Evolutionary conservation across 1,140 invertebrate species (phyloP), one percentile per base, ranked within the genome.

Genomic region (Ips nitidus): DNA sequence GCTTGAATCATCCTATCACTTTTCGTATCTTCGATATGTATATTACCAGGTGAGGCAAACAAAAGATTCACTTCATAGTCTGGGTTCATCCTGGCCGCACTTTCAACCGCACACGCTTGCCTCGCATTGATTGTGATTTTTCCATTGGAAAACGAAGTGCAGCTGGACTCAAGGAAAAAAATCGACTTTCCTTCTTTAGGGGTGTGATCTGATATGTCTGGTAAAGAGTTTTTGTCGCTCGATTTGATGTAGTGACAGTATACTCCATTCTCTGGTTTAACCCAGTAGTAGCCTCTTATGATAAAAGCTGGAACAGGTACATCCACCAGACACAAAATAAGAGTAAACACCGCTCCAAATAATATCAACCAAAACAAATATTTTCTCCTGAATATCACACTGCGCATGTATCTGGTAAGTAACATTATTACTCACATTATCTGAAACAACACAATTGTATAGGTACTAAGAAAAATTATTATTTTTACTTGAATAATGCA

Each of bases 21-120:
- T 78, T 72, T 5, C 58, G 76, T 52, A 52, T 75, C 40, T 77
- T 81, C 43, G 58, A 76, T 52, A 79, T 76, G 40, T 67, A 82
- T 43, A 76, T 81, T 45, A 71, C 80, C 80, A 0, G 83, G 83
- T 41, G 83, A 84, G 0, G 87, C 77, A 72, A 85, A 86, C 2
- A 88, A 65, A 4, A 89, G 71, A 71, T 85, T 87, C 1, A 90
- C 80, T 38, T 82, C 80, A 62, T 81, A 82, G 58, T 82, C 80
- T 7, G 87, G 86, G 80, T 90, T 88, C 75, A 85, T 80, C 42
- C 78, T 74, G 1, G 88, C 88, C 0, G 88, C 87, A 0, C 88
- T 89, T 80, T 90, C 89, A 1, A 90, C 84, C 0, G 88, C 86
- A 73, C 88, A 90, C 0, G 88, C 87, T 74, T 90, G 86, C 36